Conservation (phyloP, 2,113 vertebrate genomes). For the Nycticebus coucang region DNA sequence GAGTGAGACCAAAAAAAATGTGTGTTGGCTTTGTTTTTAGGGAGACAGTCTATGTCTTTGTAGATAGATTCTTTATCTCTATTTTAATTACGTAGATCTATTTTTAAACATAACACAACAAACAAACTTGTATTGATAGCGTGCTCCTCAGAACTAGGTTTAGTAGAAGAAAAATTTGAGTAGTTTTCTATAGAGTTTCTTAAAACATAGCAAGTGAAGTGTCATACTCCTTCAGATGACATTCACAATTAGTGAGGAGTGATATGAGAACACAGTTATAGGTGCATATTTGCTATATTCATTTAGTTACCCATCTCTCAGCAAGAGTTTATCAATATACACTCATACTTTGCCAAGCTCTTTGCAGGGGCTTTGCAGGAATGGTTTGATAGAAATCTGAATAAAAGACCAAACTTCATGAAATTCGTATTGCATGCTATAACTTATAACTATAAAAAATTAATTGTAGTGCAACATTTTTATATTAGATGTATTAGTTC, state of each 20-base stretch:
- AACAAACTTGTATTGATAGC: background rate
- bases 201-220: background rate
- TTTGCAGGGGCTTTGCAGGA: background rate
- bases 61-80: background rate
- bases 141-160: background rate
- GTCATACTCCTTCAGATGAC: background rate
- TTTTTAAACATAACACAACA: background rate
- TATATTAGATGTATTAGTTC: background rate
- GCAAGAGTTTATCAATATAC: background rate
- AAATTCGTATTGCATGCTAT: background rate
- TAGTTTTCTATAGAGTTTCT: background rate
- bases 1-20: background rate
- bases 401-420: background rate
- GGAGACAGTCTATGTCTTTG: background rate
- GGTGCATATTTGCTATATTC: background rate
- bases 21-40: background rate
- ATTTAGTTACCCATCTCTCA: background rate
- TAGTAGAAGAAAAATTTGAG: background rate
- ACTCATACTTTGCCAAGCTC: background rate
- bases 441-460: background rate
- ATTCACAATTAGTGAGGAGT: background rate
- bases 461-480: background rate
- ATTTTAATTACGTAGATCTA: background rate
- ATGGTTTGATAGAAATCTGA: background rate
- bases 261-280: accelerated